Evolutionary conservation across 2,797 vertebrate genomes (phyloP), one percentile per base, ranked within the genome.

Genomic region (Chelmon rostratus): DNA sequence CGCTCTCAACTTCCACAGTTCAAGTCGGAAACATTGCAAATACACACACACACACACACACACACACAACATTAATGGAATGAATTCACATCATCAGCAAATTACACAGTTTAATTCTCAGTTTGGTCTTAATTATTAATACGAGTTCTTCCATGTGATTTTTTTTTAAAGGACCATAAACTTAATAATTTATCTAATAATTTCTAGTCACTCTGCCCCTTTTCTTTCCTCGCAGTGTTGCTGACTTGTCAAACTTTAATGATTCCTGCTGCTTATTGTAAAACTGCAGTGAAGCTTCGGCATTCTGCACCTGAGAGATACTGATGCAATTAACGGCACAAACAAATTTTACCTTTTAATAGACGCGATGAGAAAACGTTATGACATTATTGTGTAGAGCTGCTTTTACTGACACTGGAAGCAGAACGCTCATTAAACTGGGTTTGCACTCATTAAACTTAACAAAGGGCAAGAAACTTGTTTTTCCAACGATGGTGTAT

Each of bases 81-180:
- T 75, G 66, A 87, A 88, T 88, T 90, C 79, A 85, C 83, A 87
- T 86, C 83, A 89, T 90, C 83, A 80, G 87, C 66, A 91, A 92
- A 92, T 89, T 71, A 88, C 68, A 84, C 40, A 75, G 73, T 90
- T 86, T 79, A 77, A 84, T 85, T 87, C 76, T 53, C 64, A 78
- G 78, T 85, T 74, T 78, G 78, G 54, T 33, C 47, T 66, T 83
- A 76, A 88, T 89, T 68, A 79, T 87, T 68, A 71, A 66, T 64
- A 68, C 33, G 5, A 81, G 65, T 83, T 86, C 35, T 50, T 79
- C 31, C 23, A 52, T 40, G 40, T 37, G 67, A 75, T 83, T 83
- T 76, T 81, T 73, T 78, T 56, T 68, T 47, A 77, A 79, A 68
- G 47, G 68, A 62, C 49, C 61, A 61, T 78, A 77, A 87, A 85